Conservation (phyloP, 1,140 invertebrate genomes). For the Hylyphantes graminicola region DNA sequence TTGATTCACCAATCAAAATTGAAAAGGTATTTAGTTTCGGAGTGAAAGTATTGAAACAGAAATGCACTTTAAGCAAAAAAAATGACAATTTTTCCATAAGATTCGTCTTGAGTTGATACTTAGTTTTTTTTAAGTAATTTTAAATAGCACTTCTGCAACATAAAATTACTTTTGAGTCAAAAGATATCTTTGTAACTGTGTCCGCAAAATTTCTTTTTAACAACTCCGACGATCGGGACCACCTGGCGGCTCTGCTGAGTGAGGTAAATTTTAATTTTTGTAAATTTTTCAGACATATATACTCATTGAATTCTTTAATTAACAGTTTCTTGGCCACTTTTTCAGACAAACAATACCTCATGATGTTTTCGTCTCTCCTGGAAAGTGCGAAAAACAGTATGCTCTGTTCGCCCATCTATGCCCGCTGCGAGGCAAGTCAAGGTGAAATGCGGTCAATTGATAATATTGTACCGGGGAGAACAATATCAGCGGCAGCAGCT, state of each 20-base stretch:
- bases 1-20: too few relatives aligned
- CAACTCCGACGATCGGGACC: background rate
- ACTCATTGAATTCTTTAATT: too few relatives aligned
- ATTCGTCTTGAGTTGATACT: too few relatives aligned
- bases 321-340: background rate
- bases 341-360: slow-evolving; percentile 49
- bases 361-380: slow-evolving; percentile 79
- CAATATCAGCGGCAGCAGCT: slow-evolving; percentile 48
- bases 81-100: too few relatives aligned
- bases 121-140: too few relatives aligned
- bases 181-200: background rate
- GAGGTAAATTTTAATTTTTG: too few relatives aligned
- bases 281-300: too few relatives aligned
- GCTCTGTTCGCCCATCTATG: slow-evolving; percentile 77
- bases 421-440: slow-evolving; percentile 65
- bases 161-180: too few relatives aligned
- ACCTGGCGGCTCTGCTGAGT: background rate
- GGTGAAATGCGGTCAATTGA: slow-evolving; percentile 59
- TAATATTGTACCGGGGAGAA: slow-evolving; percentile 17
- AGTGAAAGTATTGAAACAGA: too few relatives aligned
- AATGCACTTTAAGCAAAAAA: too few relatives aligned
- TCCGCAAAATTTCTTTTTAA: background rate
- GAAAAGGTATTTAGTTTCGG: too few relatives aligned
- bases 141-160: too few relatives aligned
- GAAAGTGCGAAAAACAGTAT: slow-evolving; percentile 80